Percentiles rank a stretch among this genome's conserved stretches.
phyloP scores from a whole-genome alignment of 2,888 invertebrate species.

The Trilocha varians region DNA sequence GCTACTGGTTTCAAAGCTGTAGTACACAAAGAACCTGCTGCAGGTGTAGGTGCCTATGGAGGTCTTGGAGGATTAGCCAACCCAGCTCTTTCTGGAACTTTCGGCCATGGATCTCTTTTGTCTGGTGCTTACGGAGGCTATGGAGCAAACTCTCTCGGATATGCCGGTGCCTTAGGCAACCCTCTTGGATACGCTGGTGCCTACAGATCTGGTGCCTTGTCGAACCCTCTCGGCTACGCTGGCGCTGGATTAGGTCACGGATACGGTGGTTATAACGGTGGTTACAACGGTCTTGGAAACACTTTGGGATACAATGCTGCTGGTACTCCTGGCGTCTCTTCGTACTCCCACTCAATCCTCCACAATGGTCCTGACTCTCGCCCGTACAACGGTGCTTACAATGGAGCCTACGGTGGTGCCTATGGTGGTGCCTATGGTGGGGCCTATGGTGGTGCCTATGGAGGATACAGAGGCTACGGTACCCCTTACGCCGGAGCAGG shows the following conservation, averaged over 20 bases:
- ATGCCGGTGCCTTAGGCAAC: conserved; percentile 1
- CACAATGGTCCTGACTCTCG: conserved; percentile 14
- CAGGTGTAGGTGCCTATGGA: conserved; percentile 34
- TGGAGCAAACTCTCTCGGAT: not conserved
- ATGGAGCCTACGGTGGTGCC: conserved; percentile 18
- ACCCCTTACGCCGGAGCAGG: not conserved
- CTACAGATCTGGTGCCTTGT: not conserved
- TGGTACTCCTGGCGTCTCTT: conserved; percentile 17
- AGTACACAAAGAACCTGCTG: conserved; percentile 45
- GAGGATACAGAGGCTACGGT: not conserved
- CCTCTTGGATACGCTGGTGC: no score
- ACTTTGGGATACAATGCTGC: conserved; percentile 14
- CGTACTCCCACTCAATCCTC: conserved; percentile 19
- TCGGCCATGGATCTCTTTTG: conserved; percentile 8
- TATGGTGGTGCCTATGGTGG: conserved; percentile 15
- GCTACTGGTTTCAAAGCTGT: conserved; percentile 66
- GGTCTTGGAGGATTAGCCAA: conserved; percentile 12
- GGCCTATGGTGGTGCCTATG: conserved; percentile 14
- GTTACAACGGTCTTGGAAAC: conserved; percentile 2
- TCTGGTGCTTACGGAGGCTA: conserved; percentile 4
- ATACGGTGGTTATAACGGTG: conserved; percentile 5
- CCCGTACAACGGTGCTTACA: conserved; percentile 14
- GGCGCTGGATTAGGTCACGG: not conserved
- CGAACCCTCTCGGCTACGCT: not conserved
- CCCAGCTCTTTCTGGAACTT: conserved; percentile 1